These are phyloP conservation scores for Diarsia mendica DNA, from an alignment of 2,888 invertebrate species.

Conservation along the genomic window DNA sequence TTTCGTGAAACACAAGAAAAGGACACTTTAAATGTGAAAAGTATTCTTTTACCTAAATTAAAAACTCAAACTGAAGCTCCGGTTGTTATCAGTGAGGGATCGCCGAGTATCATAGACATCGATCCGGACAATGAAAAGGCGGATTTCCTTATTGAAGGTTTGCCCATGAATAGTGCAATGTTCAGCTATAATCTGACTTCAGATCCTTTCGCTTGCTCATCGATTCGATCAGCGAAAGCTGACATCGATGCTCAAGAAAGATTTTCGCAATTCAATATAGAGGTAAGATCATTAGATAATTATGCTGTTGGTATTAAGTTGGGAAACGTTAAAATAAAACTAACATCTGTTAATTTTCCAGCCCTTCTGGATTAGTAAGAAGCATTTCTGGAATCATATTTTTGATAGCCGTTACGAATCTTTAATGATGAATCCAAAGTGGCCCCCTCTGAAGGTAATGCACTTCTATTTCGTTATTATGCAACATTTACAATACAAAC, in stretches of 20 bases:
- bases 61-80: constrained; percentile 12
- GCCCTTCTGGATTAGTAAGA: constrained; percentile 79
- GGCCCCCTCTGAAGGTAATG: constrained; percentile 84
- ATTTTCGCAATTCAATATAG: constrained; percentile 79
- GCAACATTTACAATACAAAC: not conserved
- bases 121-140: constrained; percentile 71
- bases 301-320: not conserved
- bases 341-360: constrained; percentile 61
- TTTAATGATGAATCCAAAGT: constrained; percentile 82
- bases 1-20: constrained; percentile 58
- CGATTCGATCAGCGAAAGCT: constrained; percentile 68
- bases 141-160: constrained; percentile 78
- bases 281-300: constrained; percentile 73
- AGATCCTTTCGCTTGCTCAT: constrained; percentile 70
- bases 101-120: constrained; percentile 51
- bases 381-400: constrained; percentile 81
- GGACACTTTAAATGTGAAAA: constrained; percentile 66
- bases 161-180: constrained; percentile 60
- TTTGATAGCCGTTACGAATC: constrained; percentile 84
- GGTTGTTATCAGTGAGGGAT: constrained; percentile 31
- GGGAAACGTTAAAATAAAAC: not conserved
- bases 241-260: constrained; percentile 80
- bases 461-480: not conserved
- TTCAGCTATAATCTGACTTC: constrained; percentile 72
- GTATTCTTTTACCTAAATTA: constrained; percentile 67